Evolutionary conservation across 2,113 vertebrate genomes (phyloP).

Genomic region (Megaceryle torquata): DNA sequence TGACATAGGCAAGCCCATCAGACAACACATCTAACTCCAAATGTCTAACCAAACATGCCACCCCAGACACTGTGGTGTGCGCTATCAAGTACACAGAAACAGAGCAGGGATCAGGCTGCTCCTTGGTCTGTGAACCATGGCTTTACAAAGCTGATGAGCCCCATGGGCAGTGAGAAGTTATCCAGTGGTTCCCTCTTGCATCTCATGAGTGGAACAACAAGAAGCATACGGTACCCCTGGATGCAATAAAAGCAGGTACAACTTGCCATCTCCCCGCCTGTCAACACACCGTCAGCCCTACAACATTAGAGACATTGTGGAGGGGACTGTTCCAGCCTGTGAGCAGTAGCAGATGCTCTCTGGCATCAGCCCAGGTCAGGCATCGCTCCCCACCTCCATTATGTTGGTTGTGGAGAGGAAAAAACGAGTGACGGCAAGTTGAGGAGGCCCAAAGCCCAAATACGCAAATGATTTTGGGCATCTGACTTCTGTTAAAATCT

Average conservation of each 20-base stretch:
- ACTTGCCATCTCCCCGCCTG: not conserved
- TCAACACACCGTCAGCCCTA: not conserved
- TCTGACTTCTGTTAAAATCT: not conserved
- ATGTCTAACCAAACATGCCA: not conserved
- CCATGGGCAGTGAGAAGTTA: accelerated
- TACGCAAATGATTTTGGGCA: accelerated
- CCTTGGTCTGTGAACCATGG: accelerated
- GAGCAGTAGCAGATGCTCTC: not conserved
- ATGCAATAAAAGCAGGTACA: not conserved
- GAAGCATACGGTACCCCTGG: not conserved
- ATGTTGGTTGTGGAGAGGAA: not conserved
- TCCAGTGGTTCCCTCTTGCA: not conserved
- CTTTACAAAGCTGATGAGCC: not conserved
- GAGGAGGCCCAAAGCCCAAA: not conserved
- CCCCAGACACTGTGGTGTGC: accelerated
- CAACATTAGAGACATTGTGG: accelerated
- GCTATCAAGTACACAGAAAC: accelerated
- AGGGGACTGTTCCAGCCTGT: not conserved
- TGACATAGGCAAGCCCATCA: accelerated
- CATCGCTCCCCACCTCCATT: accelerated
- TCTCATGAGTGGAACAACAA: not conserved
- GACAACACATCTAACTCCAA: not conserved
- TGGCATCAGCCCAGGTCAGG: not conserved
- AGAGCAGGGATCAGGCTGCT: accelerated
- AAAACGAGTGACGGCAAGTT: accelerated